These are phyloP conservation scores for Cyphomyrus discorhynchus DNA, from an alignment of 2,113 vertebrate species.

Conservation along the genomic window DNA sequence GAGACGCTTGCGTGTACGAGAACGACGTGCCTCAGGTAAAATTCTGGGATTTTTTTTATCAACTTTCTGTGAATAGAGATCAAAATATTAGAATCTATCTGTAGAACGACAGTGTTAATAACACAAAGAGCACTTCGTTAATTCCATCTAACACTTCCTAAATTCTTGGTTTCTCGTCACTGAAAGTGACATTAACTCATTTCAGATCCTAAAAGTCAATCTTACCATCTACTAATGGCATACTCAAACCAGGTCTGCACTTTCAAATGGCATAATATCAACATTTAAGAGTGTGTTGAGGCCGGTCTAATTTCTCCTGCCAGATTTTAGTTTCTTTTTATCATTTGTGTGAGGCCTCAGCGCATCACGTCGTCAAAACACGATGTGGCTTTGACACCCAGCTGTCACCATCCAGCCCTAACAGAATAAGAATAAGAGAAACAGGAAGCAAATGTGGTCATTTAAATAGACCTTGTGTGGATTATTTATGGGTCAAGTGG, in stretches of 20 bases:
- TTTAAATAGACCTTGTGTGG: neutral
- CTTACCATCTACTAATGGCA: neutral
- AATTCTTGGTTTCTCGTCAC: neutral
- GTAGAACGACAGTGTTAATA: neutral
- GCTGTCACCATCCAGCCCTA: neutral
- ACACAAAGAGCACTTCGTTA: neutral
- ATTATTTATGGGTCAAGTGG: neutral
- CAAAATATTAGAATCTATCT: neutral
- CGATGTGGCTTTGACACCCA: neutral
- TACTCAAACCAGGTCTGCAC: neutral
- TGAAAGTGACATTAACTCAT: neutral
- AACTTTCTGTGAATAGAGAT: neutral
- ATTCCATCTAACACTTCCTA: too few relatives aligned
- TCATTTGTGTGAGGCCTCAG: neutral
- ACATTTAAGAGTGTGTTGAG: neutral
- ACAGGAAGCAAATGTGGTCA: neutral
- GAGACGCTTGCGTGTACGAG: neutral
- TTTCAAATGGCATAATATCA: neutral
- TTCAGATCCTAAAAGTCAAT: neutral
- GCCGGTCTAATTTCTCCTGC: neutral
- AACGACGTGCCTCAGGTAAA: constrained; percentile 10
- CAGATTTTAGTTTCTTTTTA: neutral
- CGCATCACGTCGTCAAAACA: neutral
- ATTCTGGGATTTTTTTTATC: neutral
- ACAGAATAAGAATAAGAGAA: neutral